phyloP scores from a whole-genome alignment of 2,888 invertebrate genomes.

The Fragum sueziense region DNA sequence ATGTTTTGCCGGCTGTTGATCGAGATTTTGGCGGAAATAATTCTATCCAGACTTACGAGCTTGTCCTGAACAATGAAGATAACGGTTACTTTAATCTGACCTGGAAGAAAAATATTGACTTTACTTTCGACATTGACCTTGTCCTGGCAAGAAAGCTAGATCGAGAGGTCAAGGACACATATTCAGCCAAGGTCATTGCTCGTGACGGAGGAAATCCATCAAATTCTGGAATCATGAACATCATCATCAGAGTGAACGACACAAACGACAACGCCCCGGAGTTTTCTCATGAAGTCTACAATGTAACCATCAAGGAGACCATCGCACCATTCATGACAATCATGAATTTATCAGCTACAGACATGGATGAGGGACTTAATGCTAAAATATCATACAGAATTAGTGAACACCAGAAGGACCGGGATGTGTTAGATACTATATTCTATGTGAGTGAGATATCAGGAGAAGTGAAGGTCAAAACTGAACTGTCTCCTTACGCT shows the following conservation, averaged over 20 bases:
- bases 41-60: conserved; percentile 66
- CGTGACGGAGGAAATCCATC: conserved; percentile 63
- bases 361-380: conserved; percentile 92
- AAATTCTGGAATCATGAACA: conserved; percentile 58
- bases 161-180: conserved; percentile 57
- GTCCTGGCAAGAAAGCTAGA: conserved; percentile 53
- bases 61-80: conserved; percentile 49
- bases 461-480: conserved; percentile 71
- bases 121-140: conserved; percentile 48
- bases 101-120: conserved; percentile 45
- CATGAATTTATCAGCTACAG: conserved; percentile 88
- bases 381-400: conserved; percentile 84
- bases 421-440: conserved; percentile 53
- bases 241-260: conserved; percentile 60
- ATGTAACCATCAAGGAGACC: conserved; percentile 63
- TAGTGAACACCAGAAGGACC: conserved; percentile 62
- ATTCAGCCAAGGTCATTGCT: conserved; percentile 58
- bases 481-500: conserved; percentile 65
- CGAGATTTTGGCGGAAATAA: conserved; percentile 69
- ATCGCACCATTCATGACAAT: conserved; percentile 61
- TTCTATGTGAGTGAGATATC: conserved; percentile 68
- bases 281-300: conserved; percentile 49
- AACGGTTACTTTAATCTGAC: conserved; percentile 62
- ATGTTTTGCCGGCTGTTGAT: conserved; percentile 67
- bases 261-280: conserved; percentile 66